phyloP scores from a whole-genome alignment of 2,888 invertebrate genomes.

The Seira musarum region DNA sequence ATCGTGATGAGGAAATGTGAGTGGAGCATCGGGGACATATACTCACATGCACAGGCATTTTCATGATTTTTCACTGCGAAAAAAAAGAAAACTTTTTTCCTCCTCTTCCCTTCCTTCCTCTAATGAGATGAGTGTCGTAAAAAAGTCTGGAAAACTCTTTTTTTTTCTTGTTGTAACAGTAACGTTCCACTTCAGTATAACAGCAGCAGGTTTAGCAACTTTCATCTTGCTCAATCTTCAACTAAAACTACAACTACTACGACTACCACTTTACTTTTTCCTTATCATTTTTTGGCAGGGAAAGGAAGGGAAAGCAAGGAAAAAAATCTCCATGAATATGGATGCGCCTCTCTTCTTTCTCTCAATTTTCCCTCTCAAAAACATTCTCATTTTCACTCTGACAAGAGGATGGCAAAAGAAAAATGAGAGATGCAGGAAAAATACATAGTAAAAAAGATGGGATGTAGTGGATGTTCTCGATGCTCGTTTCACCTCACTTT shows the following conservation, averaged over 20 bases:
- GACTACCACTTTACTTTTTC: slow-evolving; percentile 1
- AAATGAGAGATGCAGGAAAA: slow-evolving; percentile 4
- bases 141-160: slow-evolving; percentile 11
- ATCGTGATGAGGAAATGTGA: background rate
- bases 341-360: slow-evolving; percentile 17
- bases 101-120: slow-evolving; percentile 1
- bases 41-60: background rate
- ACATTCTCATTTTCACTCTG: slow-evolving; percentile 7
- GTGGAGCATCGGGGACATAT: background rate
- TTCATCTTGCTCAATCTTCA: background rate
- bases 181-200: background rate
- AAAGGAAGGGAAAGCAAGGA: background rate
- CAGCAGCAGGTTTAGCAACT: slow-evolving; percentile 10
- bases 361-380: slow-evolving; percentile 10
- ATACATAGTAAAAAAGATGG: background rate
- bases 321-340: slow-evolving; percentile 30
- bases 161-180: too few relatives aligned
- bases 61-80: background rate
- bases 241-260: background rate
- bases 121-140: slow-evolving; percentile 55
- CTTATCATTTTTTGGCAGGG: slow-evolving; percentile 22
- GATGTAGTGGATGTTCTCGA: background rate
- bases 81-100: background rate
- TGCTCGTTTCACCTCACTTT: slow-evolving; percentile 7
- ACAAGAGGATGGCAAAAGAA: background rate